These are phyloP conservation scores for Resseliella maxima DNA, from an alignment of 2,888 invertebrate species.

Conservation along the genomic window DNA sequence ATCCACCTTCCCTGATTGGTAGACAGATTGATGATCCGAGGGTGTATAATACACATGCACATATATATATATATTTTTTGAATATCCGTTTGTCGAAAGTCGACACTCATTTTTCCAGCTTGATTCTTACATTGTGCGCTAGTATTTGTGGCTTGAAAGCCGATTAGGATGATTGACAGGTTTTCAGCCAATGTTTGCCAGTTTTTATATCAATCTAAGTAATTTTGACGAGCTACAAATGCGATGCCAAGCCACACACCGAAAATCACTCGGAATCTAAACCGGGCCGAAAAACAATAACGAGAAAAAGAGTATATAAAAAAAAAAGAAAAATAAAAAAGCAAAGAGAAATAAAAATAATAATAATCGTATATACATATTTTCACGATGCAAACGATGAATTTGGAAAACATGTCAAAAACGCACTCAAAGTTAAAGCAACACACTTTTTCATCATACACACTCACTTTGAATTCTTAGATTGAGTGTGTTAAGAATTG, in stretches of 20 bases:
- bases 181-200: slow-evolving; percentile 12
- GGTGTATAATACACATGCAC: no score
- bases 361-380: no score
- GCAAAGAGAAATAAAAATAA: no score
- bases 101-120: slow-evolving; percentile 1
- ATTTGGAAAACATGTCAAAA: no score
- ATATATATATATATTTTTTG: no score
- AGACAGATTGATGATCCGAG: background rate
- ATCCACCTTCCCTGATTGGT: background rate
- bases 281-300: background rate
- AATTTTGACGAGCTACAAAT: background rate
- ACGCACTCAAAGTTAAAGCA: no score
- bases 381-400: no score
- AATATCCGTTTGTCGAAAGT: background rate
- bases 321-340: no score
- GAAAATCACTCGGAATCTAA: background rate
- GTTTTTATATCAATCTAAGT: background rate
- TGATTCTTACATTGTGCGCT: background rate
- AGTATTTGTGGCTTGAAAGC: slow-evolving; percentile 32
- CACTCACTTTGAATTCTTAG: no score
- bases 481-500: no score
- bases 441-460: no score
- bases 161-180: slow-evolving; percentile 53
- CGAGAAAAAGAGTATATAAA: background rate
- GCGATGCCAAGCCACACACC: background rate